Percentiles rank a stretch among this genome's conserved stretches.
These are phyloP conservation scores for Macquaria ambigua DNA, from an alignment of 2,113 vertebrate species.

Conservation along the genomic window DNA sequence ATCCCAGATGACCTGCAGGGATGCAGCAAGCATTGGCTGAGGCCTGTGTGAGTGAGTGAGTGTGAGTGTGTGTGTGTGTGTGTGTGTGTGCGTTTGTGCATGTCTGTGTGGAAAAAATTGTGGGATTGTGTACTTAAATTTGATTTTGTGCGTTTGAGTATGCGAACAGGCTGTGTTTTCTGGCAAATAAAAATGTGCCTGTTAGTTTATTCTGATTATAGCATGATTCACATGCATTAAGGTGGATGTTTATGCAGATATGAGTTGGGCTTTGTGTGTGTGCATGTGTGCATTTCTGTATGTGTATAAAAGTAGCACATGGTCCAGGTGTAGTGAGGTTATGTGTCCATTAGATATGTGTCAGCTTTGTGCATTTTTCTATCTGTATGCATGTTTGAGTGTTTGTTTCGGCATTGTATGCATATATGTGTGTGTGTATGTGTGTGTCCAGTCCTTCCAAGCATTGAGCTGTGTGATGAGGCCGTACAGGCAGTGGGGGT, in stretches of 20 bases:
- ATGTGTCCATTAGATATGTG: constrained; percentile 17
- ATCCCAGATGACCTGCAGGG: constrained; percentile 62
- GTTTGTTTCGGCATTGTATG: constrained; percentile 32
- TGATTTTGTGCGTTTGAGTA: not conserved
- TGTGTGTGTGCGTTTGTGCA: not conserved
- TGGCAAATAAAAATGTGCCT: not conserved
- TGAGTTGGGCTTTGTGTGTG: not conserved
- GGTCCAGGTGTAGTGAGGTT: constrained; percentile 28
- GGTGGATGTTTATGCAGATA: constrained; percentile 8
- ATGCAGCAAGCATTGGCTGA: constrained; percentile 30
- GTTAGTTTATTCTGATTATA: not conserved
- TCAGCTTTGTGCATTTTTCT: constrained; percentile 17
- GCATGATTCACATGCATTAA: not conserved
- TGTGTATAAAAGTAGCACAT: not conserved
- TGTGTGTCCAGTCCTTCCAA: constrained; percentile 36
- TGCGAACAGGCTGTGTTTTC: not conserved
- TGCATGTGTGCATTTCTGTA: not conserved
- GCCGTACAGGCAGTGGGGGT: constrained; percentile 57
- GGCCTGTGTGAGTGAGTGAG: not conserved
- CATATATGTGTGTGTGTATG: constrained; percentile 32
- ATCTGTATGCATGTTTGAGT: constrained; percentile 15
- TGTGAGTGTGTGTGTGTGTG: not conserved
- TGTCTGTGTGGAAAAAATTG: not conserved
- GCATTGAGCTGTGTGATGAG: constrained; percentile 72
- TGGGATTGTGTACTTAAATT: not conserved